Base-by-base conservation (phyloP, 1,140 invertebrate species). In the Bicyclus anynana region DNA sequence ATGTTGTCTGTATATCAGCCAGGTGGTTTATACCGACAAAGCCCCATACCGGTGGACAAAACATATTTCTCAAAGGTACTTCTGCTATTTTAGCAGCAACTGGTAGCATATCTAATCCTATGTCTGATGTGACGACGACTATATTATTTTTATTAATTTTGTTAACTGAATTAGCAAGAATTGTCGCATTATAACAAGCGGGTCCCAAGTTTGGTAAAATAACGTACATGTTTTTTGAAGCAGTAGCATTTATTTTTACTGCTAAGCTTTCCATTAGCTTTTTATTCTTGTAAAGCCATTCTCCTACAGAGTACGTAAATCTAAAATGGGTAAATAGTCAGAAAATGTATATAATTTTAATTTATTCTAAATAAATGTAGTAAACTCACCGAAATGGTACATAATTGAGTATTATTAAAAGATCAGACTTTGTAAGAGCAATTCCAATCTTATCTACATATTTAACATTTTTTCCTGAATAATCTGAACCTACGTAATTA, bases 41-140 rank as follows among this genome's bases (percentile, higher is more conserved):
- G 9, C 90, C 90, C 90, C 90, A 91, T 6, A 91, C 90, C 27
- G 90, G 90, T 5, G 90, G 89, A 49, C 86, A 89, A 69, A 84
- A 82, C 61, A 91, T 83, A 64, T 88, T 82, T 61, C 67, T 69
- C 35, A 87, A 54, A 1, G 81, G 74, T 5, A 89, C 66, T 66
- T 87, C 77, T 14, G 80, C 72, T 33, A 79, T 74, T 64, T 89
- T 71, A 13, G 89, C 80, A 17, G 79, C 60, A 23, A 69, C 56
- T 14, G 67, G 62, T 14, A 82, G 65, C 26, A 82, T 65, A 46
- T 82, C 79, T 23, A 90, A 76, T 7, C 89, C 90, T 47, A 86
- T 53, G 67, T 91, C 86, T 16, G 86, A 83, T 21, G 90, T 89
- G 18, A 87, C 81, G 3, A 87, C 89, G 0, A 90, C 84, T 27